phyloP scores from a whole-genome alignment of 2,888 invertebrate genomes.

The Sipha maydis region DNA sequence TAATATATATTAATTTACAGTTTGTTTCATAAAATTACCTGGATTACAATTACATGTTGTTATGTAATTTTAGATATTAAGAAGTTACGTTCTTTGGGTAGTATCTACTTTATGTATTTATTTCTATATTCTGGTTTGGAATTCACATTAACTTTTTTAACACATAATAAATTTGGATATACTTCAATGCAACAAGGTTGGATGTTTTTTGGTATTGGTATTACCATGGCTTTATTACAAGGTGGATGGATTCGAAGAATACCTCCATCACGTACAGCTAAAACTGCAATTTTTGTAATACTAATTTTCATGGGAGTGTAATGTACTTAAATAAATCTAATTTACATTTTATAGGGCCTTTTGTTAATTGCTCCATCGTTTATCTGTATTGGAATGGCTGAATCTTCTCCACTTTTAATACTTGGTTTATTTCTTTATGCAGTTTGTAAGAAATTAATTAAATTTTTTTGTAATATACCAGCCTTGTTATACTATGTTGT shows the following conservation, averaged over 20 bases:
- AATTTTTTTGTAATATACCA: constrained; percentile 27
- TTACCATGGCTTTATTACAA: constrained; percentile 91
- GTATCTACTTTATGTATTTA: constrained; percentile 86
- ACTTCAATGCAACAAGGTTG: constrained; percentile 96
- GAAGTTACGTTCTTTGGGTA: constrained; percentile 76
- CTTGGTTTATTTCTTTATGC: constrained; percentile 87
- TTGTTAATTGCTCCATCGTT: constrained; percentile 88
- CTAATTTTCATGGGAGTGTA: not conserved
- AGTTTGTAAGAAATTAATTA: constrained; percentile 77
- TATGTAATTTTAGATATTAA: constrained; percentile 70
- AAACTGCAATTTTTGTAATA: constrained; percentile 74
- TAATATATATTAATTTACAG: constrained; percentile 27
- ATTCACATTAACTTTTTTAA: constrained; percentile 96
- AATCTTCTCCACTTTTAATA: constrained; percentile 74
- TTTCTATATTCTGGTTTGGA: constrained; percentile 88
- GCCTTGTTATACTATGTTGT: constrained; percentile 26
- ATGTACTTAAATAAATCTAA: not conserved
- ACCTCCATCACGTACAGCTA: constrained; percentile 77
- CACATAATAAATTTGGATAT: constrained; percentile 90
- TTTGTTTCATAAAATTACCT: not conserved
- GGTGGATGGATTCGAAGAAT: constrained; percentile 88
- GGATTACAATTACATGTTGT: constrained; percentile 1
- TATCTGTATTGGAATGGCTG: constrained; percentile 82
- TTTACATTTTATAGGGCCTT: constrained; percentile 72
- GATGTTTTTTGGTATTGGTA: constrained; percentile 94